Conservation (phyloP, 2,797 vertebrate species). For the Yasuhikotakia modesta region DNA sequence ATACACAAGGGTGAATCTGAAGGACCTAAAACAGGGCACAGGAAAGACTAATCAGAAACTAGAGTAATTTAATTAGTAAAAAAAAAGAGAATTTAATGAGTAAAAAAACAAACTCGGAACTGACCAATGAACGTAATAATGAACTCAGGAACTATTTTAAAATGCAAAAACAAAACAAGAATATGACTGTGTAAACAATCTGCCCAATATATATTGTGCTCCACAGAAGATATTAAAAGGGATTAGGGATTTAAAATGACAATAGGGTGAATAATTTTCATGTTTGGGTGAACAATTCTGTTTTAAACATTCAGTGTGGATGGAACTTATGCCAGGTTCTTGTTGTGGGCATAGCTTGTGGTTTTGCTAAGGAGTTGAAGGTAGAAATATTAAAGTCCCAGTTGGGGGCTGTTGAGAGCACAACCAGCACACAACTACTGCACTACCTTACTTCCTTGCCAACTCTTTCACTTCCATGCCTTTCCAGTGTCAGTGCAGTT, state of each 20-base stretch:
- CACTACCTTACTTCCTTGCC: slow-evolving; percentile 1
- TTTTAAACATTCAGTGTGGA: background rate
- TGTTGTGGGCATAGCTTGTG: slow-evolving; percentile 6
- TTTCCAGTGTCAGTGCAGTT: background rate
- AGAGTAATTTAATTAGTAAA: too few relatives aligned
- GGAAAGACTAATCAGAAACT: too few relatives aligned
- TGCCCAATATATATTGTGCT: too few relatives aligned
- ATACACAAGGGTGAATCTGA: too few relatives aligned
- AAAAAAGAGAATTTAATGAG: too few relatives aligned
- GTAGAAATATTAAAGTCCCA: slow-evolving; percentile 23
- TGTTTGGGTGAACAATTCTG: background rate
- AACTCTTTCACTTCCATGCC: background rate
- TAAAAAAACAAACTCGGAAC: too few relatives aligned
- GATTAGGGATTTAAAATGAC: background rate
- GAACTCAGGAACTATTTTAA: too few relatives aligned
- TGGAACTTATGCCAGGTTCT: background rate
- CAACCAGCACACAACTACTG: slow-evolving; percentile 17
- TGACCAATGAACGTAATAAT: too few relatives aligned
- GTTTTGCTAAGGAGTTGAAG: slow-evolving; percentile 19
- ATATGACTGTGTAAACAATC: too few relatives aligned
- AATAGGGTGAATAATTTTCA: background rate
- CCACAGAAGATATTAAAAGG: too few relatives aligned
- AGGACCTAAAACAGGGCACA: too few relatives aligned
- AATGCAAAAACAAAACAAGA: too few relatives aligned
- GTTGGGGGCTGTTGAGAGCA: slow-evolving; percentile 17